Evolutionary conservation across 2,797 vertebrate species (phyloP).

Genomic region (Trichosurus vulpecula): DNA sequence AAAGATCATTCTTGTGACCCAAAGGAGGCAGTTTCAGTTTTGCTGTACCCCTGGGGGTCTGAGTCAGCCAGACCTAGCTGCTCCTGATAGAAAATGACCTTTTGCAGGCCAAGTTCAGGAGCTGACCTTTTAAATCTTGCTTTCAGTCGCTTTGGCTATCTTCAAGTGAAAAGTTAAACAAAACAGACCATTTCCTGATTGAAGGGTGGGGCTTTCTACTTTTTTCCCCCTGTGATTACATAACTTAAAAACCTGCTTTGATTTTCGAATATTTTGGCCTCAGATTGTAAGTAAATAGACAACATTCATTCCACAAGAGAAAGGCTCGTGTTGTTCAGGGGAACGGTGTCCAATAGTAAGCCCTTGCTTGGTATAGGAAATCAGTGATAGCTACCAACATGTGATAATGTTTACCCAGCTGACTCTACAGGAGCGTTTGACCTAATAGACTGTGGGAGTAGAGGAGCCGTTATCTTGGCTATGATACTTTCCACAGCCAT

Average conservation of each 20-base stretch:
- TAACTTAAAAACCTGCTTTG: slow-evolving; percentile 78
- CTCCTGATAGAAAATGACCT: not conserved
- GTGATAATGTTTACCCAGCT: slow-evolving; percentile 3
- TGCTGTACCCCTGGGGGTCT: accelerated
- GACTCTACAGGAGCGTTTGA: not conserved
- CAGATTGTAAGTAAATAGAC: slow-evolving; percentile 78
- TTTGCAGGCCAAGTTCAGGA: slow-evolving; percentile 3
- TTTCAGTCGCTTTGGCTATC: slow-evolving; percentile 59
- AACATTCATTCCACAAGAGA: slow-evolving; percentile 72
- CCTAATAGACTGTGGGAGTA: not conserved
- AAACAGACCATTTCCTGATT: slow-evolving; percentile 36
- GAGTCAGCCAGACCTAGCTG: not conserved
- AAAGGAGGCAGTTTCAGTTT: slow-evolving; percentile 30
- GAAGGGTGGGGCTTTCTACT: slow-evolving; percentile 51
- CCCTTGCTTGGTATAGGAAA: not conserved
- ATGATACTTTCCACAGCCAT: not conserved
- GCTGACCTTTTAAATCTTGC: slow-evolving; percentile 33
- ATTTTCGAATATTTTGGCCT: slow-evolving; percentile 78
- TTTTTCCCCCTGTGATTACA: slow-evolving; percentile 61
- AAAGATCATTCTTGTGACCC: not conserved
- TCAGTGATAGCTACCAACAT: not conserved
- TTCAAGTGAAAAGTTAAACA: slow-evolving; percentile 63
- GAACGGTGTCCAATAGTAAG: not conserved
- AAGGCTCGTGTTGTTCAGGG: slow-evolving; percentile 77
- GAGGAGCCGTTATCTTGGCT: not conserved